Conservation (phyloP, 2,797 vertebrate species). For the Champsocephalus gunnari region DNA sequence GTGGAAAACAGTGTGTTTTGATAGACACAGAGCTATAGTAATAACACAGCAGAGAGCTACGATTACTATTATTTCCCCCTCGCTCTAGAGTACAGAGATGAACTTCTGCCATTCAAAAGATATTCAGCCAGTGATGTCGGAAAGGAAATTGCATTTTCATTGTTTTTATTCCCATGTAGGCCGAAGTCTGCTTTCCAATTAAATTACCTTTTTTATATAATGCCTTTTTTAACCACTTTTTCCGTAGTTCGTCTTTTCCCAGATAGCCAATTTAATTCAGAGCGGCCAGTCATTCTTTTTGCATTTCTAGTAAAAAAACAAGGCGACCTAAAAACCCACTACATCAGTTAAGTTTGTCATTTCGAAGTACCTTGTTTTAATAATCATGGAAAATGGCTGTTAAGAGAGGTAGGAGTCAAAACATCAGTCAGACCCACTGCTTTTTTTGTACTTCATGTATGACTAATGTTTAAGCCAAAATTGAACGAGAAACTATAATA, state of each 20-base stretch:
- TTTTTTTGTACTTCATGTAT: not conserved
- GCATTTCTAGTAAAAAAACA: not conserved
- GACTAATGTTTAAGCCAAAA: not conserved
- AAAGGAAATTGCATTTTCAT: not conserved
- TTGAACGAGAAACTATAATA: not conserved
- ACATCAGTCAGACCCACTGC: no score
- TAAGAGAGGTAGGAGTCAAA: not conserved
- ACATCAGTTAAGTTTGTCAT: constrained; percentile 1
- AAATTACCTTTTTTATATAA: not conserved
- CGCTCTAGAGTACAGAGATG: not conserved
- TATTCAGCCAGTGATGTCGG: not conserved
- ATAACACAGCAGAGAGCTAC: not conserved
- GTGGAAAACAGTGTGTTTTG: not conserved
- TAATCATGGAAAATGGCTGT: not conserved
- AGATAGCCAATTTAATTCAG: not conserved
- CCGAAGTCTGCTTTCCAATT: not conserved
- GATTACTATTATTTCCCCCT: no score
- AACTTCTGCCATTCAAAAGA: not conserved
- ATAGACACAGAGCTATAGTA: not conserved
- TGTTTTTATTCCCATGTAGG: not conserved
- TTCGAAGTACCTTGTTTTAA: not conserved
- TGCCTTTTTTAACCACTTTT: not conserved
- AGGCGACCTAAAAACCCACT: not conserved
- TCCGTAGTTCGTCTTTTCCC: not conserved
- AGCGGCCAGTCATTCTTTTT: not conserved